These are phyloP conservation scores for Eumacrocentrus americanus DNA, from an alignment of 2,888 invertebrate genomes.

Conservation along the genomic window DNA sequence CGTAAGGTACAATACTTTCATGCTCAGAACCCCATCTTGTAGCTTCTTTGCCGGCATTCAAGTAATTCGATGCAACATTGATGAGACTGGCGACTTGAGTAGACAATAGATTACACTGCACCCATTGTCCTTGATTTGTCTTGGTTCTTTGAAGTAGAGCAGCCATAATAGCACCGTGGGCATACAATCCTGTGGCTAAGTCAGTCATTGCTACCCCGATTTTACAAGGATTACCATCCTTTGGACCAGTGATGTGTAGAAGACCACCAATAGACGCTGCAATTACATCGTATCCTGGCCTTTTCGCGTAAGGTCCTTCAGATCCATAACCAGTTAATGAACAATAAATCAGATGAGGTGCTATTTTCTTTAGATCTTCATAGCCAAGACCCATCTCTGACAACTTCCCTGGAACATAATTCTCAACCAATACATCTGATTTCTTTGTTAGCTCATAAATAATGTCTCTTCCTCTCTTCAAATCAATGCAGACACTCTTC, in stretches of 20 bases:
- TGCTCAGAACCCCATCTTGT: conserved; percentile 91
- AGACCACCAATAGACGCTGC: conserved; percentile 92
- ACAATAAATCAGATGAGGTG: conserved; percentile 88
- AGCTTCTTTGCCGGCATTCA: conserved; percentile 83
- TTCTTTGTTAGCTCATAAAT: conserved; percentile 75
- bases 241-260: conserved; percentile 86
- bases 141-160: conserved; percentile 79
- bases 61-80: conserved; percentile 87
- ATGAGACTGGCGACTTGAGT: conserved; percentile 89
- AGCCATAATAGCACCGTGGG: conserved; percentile 93
- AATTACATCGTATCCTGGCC: conserved; percentile 96
- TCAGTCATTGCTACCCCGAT: conserved; percentile 94
- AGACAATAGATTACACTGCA: conserved; percentile 91
- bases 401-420: conserved; percentile 91
- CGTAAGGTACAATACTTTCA: conserved; percentile 92
- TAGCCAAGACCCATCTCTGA: conserved; percentile 81
- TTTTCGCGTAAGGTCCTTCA: conserved; percentile 81
- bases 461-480: conserved; percentile 75
- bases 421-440: conserved; percentile 91
- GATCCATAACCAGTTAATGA: conserved; percentile 93
- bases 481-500: conserved; percentile 86
- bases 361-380: conserved; percentile 69
- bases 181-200: conserved; percentile 90
- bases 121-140: conserved; percentile 87
- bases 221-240: conserved; percentile 84